A percentile compares a stretch with the other conserved stretches of the same genome.
Evolutionary conservation across 2,797 vertebrate species (phyloP).

Genomic region (Alexandromys oeconomus): DNA sequence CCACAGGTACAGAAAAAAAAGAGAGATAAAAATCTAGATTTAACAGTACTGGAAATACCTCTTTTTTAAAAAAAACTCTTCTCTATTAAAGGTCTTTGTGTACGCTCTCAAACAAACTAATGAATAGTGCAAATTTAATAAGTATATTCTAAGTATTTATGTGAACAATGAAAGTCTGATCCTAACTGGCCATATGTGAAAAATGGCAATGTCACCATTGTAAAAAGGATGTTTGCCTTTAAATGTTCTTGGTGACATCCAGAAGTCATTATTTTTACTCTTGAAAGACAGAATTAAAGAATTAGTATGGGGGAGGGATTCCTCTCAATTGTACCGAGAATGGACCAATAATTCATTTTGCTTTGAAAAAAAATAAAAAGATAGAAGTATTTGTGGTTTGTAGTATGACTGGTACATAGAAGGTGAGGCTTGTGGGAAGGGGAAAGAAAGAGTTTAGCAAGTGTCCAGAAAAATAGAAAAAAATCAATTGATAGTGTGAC

Average conservation of each 20-base stretch:
- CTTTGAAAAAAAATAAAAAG: neutral
- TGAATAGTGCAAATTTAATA: neutral
- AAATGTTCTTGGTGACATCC: neutral
- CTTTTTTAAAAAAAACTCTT: neutral
- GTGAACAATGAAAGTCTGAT: constrained; percentile 18
- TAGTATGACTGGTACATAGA: neutral
- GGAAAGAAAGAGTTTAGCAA: neutral
- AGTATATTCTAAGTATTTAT: neutral
- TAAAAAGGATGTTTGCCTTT: constrained; percentile 12
- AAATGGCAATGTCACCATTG: neutral
- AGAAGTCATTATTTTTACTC: neutral
- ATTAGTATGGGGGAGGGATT: neutral
- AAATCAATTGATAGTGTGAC: neutral
- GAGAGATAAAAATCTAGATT: constrained; percentile 27
- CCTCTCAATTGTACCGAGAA: neutral
- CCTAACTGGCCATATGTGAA: neutral
- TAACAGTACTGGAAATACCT: neutral
- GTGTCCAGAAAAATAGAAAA: neutral
- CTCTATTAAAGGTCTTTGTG: neutral
- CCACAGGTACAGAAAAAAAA: neutral
- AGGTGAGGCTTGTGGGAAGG: neutral
- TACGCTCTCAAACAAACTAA: constrained; percentile 28
- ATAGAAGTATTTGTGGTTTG: neutral
- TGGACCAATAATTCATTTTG: neutral
- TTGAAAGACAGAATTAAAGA: constrained; percentile 5